A percentile compares a stretch with the other conserved stretches of the same genome.
Conservation (phyloP, 2,797 vertebrate genomes). For the Nyctibius grandis region DNA sequence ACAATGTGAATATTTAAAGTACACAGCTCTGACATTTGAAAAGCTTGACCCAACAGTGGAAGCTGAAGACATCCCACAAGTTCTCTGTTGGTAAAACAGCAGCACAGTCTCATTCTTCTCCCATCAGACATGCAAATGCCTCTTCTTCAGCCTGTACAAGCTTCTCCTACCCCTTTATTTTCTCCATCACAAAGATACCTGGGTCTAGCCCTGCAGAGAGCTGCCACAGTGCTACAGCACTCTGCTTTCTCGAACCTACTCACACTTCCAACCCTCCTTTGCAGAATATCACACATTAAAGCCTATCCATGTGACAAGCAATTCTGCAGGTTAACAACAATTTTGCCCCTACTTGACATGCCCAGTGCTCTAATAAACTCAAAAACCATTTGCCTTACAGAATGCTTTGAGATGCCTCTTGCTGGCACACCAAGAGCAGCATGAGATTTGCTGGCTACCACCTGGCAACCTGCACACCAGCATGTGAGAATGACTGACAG, state of each 20-base stretch:
- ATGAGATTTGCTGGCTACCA: neutral
- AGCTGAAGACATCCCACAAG: neutral
- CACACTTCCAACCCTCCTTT: neutral
- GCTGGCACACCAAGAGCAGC: neutral
- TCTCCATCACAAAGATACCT: neutral
- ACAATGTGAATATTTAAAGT: fast-evolving
- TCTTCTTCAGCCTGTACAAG: neutral
- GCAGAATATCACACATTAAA: neutral
- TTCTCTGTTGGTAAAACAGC: neutral
- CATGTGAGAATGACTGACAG: neutral
- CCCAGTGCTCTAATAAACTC: neutral
- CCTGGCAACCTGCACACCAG: neutral
- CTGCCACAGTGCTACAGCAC: neutral
- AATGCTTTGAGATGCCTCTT: neutral
- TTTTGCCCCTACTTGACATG: neutral
- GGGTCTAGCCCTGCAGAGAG: too few species aligned
- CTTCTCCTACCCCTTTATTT: neutral
- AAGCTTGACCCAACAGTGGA: neutral
- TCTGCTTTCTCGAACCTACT: neutral
- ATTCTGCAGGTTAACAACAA: neutral
- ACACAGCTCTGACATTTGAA: neutral
- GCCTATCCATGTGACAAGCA: neutral
- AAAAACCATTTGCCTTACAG: neutral
- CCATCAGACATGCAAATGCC: neutral
- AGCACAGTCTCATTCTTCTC: neutral